Evolutionary conservation across 1,140 invertebrate genomes (phyloP).

Genomic region (Achatina immaculata): DNA sequence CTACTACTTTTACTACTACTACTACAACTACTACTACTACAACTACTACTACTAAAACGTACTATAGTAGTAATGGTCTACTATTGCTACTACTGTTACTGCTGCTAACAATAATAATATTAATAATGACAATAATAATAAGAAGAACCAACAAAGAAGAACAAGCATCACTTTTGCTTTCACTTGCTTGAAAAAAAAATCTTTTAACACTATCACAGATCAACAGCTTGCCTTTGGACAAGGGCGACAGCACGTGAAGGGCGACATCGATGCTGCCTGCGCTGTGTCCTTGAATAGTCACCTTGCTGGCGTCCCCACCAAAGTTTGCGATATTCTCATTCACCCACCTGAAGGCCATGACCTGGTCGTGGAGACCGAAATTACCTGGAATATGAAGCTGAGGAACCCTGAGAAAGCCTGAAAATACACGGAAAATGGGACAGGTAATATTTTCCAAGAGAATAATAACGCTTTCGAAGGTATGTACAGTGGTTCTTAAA

Average conservation of each 20-base stretch:
- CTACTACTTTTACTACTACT: conserved; percentile 6
- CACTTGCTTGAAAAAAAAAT: too few species aligned
- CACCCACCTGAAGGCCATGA: conserved; percentile 57
- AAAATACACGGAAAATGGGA: not conserved
- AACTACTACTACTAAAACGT: conserved; percentile 2
- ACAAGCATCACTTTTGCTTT: too few species aligned
- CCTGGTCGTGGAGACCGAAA: conserved; percentile 59
- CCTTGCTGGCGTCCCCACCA: conserved; percentile 53
- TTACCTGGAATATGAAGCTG: conserved; percentile 50
- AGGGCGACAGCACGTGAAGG: conserved; percentile 42
- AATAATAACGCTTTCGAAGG: too few species aligned
- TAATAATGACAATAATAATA: too few species aligned
- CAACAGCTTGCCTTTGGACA: conserved; percentile 41
- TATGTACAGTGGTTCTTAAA: too few species aligned
- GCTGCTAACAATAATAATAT: not conserved
- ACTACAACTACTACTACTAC: not conserved
- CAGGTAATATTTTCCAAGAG: too few species aligned
- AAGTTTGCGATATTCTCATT: conserved; percentile 60
- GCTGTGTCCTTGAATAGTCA: conserved; percentile 55
- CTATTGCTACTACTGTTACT: conserved; percentile 16
- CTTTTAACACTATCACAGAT: not conserved
- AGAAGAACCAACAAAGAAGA: too few species aligned
- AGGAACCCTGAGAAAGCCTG: conserved; percentile 41
- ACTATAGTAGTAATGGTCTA: too few species aligned
- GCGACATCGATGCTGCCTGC: conserved; percentile 51